Conservation (phyloP, 1,140 invertebrate genomes). For the Orussus abietinus region DNA sequence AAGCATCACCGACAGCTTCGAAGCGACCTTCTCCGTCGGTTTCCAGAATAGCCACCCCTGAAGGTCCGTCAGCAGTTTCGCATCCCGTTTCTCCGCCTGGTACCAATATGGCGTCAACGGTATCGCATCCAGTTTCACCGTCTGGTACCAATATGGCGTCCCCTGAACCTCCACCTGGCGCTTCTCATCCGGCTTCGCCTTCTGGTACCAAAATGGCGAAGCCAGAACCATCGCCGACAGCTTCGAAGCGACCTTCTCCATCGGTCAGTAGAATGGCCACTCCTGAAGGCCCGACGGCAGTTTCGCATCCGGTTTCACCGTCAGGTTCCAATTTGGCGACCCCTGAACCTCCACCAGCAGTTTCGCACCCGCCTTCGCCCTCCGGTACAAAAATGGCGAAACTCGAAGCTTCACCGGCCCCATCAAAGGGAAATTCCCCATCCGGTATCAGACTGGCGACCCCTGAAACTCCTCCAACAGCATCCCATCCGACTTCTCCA, state of each 20-base stretch:
- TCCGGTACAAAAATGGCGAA: not conserved
- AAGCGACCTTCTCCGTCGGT: slow-evolving; percentile 4
- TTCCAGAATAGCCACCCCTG: slow-evolving; percentile 13
- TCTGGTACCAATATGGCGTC: not conserved
- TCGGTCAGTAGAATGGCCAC: slow-evolving; percentile 13
- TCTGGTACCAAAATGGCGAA: not conserved
- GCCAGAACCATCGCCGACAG: not conserved
- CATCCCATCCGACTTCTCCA: not conserved
- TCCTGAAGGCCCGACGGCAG: too few species aligned
- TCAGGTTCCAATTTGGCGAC: too few species aligned
- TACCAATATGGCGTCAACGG: too few species aligned
- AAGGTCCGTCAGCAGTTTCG: too few species aligned
- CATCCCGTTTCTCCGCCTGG: too few species aligned
- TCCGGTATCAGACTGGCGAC: not conserved
- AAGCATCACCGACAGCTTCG: not conserved
- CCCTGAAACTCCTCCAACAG: not conserved
- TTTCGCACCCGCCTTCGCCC: slow-evolving; percentile 7
- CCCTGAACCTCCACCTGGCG: slow-evolving; percentile 1
- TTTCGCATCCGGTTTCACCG: too few species aligned
- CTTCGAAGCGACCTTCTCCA: not conserved
- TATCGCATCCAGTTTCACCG: slow-evolving; percentile 7
- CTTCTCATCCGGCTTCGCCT: not conserved
- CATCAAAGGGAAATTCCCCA: not conserved
- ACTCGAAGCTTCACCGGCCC: not conserved
- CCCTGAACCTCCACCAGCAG: too few species aligned